Percentiles rank a stretch among this genome's conserved stretches.
These are phyloP conservation scores for Tetragnatha versicolor DNA, from an alignment of 1,140 invertebrate species.

Conservation along the genomic window DNA sequence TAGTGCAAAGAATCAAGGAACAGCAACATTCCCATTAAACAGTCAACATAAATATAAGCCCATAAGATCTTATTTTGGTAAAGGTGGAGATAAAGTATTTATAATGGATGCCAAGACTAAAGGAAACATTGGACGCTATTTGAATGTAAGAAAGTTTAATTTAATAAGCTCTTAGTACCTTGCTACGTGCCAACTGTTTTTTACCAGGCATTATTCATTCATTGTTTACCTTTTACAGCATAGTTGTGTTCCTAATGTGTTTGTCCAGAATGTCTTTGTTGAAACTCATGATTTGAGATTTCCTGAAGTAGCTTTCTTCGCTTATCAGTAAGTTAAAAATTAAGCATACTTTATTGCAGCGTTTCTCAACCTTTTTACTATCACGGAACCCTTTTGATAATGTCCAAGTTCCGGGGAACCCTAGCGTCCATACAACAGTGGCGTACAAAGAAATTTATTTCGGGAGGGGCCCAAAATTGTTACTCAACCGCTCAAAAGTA, in stretches of 20 bases:
- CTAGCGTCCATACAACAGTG: too few species aligned
- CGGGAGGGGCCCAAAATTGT: too few species aligned
- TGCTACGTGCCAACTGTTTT: too few species aligned
- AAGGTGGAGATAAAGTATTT: conserved; percentile 75
- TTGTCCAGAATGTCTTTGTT: conserved; percentile 98
- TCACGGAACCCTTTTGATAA: too few species aligned
- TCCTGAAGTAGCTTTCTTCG: conserved; percentile 97
- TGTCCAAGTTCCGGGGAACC: too few species aligned
- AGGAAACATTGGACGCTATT: conserved; percentile 93
- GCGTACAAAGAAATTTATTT: too few species aligned
- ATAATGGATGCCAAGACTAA: conserved; percentile 96
- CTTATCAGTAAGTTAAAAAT: conserved; percentile 66
- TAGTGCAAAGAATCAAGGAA: not conserved
- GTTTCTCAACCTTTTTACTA: too few species aligned
- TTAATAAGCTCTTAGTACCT: too few species aligned
- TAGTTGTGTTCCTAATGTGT: conserved; percentile 93
- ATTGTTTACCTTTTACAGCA: conserved; percentile 73
- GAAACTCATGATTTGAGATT: conserved; percentile 96
- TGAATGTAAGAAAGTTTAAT: conserved; percentile 92
- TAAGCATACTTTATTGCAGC: too few species aligned
- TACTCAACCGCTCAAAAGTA: too few species aligned
- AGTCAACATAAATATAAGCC: conserved; percentile 63
- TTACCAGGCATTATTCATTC: not conserved
- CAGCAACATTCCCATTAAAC: not conserved
- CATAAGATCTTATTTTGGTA: conserved; percentile 78